phyloP scores from a whole-genome alignment of 2,888 invertebrate genomes.

The Phalera bucephala region DNA sequence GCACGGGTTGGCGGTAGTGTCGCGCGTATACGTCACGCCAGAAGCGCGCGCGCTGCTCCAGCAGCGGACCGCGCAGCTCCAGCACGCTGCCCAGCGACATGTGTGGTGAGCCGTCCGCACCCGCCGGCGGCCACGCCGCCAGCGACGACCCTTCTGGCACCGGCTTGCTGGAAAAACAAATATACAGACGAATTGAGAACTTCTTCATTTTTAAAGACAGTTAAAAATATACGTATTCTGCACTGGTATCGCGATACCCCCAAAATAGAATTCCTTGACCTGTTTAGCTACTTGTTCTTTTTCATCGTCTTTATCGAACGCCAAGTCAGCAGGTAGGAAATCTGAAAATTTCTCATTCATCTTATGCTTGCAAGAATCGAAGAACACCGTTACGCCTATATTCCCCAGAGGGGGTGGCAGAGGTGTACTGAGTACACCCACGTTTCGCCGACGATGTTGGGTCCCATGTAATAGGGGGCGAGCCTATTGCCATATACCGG shows the following conservation, averaged over 20 bases:
- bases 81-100: constrained; percentile 40
- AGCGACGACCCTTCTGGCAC: constrained; percentile 20
- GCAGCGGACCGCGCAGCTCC: constrained; percentile 29
- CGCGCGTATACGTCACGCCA: constrained; percentile 48
- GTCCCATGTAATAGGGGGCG: no score
- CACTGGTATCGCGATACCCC: no score
- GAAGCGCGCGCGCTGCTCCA: constrained; percentile 29
- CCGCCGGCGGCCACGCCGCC: constrained; percentile 43
- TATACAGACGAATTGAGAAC: background rate
- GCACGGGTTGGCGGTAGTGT: constrained; percentile 36
- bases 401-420: no score
- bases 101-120: constrained; percentile 29
- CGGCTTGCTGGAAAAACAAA: constrained; percentile 10
- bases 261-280: constrained; percentile 38
- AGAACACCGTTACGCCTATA: no score
- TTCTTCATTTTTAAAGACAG: no score
- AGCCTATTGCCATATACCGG: no score
- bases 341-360: constrained; percentile 31
- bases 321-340: constrained; percentile 30
- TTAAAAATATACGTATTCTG: no score
- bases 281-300: constrained; percentile 20
- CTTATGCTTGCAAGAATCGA: constrained; percentile 1
- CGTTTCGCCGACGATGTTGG: no score
- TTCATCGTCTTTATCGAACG: constrained; percentile 23
- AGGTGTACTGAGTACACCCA: no score